Base-by-base conservation (phyloP, 2,888 invertebrate species). In the Slavum lentiscoides region DNA sequence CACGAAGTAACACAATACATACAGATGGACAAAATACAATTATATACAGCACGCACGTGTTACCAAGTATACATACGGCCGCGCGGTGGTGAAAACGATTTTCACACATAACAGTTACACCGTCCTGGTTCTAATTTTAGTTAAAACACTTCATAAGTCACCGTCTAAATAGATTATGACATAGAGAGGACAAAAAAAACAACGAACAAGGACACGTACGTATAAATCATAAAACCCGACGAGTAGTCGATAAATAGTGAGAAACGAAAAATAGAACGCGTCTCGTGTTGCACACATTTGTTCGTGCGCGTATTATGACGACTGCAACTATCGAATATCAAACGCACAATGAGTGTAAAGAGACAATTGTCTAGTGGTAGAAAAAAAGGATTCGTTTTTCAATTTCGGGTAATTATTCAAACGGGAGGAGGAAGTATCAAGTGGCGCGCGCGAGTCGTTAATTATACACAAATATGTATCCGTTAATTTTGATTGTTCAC, bases 381-480 rank as follows among this genome's bases (percentile, higher is more conserved):
- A 67, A 59, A n/a, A n/a, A 58, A 58, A 53, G 39, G 59, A 39
- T 58, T 72, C 68, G 13, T 68, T 68, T 68, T 68, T 68, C 23
- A 68, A 30, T 53, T 30, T 49, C 37, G 43, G 43, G 43, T 43
- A 43, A 43, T 43, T 43, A 43, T 43, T 43, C 43, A 43, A 43
- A 43, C 13, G n/a, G 3, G 17, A 66, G 9, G 19, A 66, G 43
- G 66, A 66, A 66, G 66, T 43, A n/a, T 66, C 66, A 15, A 9
- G 21, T 59, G n/a, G n/a, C n/a, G 19, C 58, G 23, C 21, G 17
- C 21, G 5, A 23, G 49, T 21, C 13, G 21, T 43, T 68, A 49
- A 43, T 21, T 21, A 68, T 3, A 68, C 17, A 17, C 15, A 21
- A 30, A 30, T 30, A 4, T 15, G 7, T 21, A 23, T 68, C 21